These are phyloP conservation scores for Chascanopsetta lugubris DNA, from an alignment of 2,113 vertebrate genomes.

Conservation along the genomic window DNA sequence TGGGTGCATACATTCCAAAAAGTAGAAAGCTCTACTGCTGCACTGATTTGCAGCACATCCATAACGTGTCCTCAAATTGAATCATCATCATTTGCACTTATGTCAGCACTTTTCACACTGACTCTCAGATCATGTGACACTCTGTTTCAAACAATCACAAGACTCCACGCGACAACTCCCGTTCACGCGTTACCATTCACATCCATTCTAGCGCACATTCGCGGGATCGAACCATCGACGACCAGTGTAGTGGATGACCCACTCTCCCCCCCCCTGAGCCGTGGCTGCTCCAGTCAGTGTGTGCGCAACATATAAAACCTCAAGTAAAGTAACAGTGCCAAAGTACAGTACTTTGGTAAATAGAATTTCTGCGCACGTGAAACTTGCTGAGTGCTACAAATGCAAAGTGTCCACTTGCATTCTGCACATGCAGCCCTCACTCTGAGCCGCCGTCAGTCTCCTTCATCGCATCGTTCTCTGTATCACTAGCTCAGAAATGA, in stretches of 20 bases:
- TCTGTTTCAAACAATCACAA: too few species aligned
- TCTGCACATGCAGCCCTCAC: slow-evolving; percentile 21
- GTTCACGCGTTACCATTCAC: background rate
- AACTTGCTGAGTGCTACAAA: slow-evolving; percentile 1
- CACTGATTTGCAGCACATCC: too few species aligned
- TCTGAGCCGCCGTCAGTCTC: slow-evolving; percentile 52
- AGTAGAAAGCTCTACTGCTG: too few species aligned
- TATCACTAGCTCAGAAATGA: slow-evolving; percentile 69
- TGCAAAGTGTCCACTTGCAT: slow-evolving; percentile 25
- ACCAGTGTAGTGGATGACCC: too few species aligned
- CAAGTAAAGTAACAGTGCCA: background rate
- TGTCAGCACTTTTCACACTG: too few species aligned
- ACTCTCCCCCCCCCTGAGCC: too few species aligned
- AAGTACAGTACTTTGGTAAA: background rate
- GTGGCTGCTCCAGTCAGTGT: too few species aligned
- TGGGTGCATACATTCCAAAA: too few species aligned
- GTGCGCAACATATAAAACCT: background rate
- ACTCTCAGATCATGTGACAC: too few species aligned
- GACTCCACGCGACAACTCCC: background rate
- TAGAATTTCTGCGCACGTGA: background rate
- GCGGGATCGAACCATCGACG: too few species aligned
- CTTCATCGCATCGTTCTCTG: slow-evolving; percentile 41
- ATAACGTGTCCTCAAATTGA: too few species aligned
- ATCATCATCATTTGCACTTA: too few species aligned
- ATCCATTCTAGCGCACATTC: background rate